A percentile compares a stretch with the other conserved stretches of the same genome.
These are phyloP conservation scores for Oscheius sp. DNA, from an alignment of 2,888 invertebrate species.

Conservation along the genomic window DNA sequence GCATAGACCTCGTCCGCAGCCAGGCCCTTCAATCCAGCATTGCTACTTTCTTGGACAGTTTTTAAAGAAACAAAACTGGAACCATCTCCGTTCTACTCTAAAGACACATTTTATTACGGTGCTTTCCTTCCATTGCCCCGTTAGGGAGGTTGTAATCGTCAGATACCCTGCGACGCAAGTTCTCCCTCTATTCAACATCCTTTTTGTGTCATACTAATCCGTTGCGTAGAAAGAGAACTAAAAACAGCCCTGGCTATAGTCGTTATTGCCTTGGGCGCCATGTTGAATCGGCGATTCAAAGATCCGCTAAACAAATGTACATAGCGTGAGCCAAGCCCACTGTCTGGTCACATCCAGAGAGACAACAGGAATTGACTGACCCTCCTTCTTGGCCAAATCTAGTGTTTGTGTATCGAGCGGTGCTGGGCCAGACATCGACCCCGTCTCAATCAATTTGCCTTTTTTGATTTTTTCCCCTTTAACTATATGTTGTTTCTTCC, in stretches of 20 bases:
- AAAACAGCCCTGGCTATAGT: conserved; percentile 17
- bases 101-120: not conserved
- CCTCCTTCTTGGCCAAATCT: not conserved
- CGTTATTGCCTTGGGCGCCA: conserved; percentile 20
- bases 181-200: too few species aligned
- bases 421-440: conserved; percentile 1
- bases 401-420: not conserved
- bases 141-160: too few species aligned
- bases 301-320: conserved; percentile 22
- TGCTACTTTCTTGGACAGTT: conserved; percentile 16
- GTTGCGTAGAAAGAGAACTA: not conserved
- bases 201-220: conserved; percentile 13
- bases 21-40: conserved; percentile 24
- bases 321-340: conserved; percentile 10
- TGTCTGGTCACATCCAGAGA: conserved; percentile 10
- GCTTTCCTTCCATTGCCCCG: not conserved
- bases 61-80: too few species aligned
- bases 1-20: conserved; percentile 7
- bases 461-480: not conserved
- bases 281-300: conserved; percentile 13
- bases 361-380: too few species aligned
- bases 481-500: not conserved
- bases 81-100: not conserved
- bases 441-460: conserved; percentile 5
- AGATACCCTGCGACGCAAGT: too few species aligned